A percentile compares a stretch with the other conserved stretches of the same genome.
Evolutionary conservation across 2,797 vertebrate species (phyloP).

Genomic region (Melanotaenia boesemani): DNA sequence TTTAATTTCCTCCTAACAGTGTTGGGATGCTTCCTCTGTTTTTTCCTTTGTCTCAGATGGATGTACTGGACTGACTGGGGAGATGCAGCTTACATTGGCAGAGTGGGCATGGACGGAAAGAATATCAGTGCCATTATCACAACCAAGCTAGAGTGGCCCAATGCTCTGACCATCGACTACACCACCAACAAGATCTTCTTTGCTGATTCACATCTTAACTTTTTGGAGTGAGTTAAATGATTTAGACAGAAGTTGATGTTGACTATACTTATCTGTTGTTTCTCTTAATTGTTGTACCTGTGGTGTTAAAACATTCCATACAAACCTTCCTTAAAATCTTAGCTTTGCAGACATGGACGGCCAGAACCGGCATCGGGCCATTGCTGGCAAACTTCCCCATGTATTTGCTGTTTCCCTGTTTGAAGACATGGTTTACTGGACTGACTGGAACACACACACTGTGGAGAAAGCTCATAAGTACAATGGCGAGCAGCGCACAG

Average conservation of each 20-base stretch:
- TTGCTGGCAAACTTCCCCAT: conserved; percentile 77
- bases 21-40: neutral
- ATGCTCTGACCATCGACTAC: conserved; percentile 80
- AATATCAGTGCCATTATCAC: conserved; percentile 76
- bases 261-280: neutral
- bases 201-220: conserved; percentile 81
- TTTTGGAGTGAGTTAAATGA: conserved; percentile 74
- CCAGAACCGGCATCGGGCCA: conserved; percentile 76
- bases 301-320: neutral
- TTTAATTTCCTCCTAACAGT: neutral
- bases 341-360: conserved; percentile 83
- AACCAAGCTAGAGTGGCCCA: conserved; percentile 81
- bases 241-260: neutral
- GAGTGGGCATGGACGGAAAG: conserved; percentile 79
- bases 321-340: neutral
- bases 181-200: conserved; percentile 83
- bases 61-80: conserved; percentile 83
- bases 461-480: conserved; percentile 82
- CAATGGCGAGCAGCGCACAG: conserved; percentile 69
- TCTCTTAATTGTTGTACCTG: neutral
- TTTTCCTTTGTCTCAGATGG: conserved; percentile 62
- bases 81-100: conserved; percentile 75
- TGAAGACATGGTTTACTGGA: conserved; percentile 82
- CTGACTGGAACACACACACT: conserved; percentile 81
- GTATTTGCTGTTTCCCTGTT: conserved; percentile 78